Evolutionary conservation across 2,888 invertebrate species (phyloP).

Genomic region (Coenonympha glycerion): DNA sequence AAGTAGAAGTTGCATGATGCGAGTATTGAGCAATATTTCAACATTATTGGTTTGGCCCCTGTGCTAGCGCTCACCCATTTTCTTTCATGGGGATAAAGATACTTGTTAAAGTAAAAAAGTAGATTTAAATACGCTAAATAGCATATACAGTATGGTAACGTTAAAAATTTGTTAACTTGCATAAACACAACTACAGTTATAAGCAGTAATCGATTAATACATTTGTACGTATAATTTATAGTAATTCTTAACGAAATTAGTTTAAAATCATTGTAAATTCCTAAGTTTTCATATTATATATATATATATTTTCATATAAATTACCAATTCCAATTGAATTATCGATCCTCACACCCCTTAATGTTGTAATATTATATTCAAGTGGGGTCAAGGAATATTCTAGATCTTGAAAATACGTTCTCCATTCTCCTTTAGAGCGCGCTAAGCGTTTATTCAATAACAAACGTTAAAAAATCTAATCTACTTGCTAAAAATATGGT

Average conservation of each 20-base stretch:
- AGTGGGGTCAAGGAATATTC: slow-evolving; percentile 48
- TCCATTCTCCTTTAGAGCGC: slow-evolving; percentile 26
- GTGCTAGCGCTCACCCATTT: slow-evolving; percentile 47
- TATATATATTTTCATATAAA: slow-evolving; percentile 20
- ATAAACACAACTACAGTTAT: background rate
- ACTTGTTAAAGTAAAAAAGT: slow-evolving; percentile 10
- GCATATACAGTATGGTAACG: slow-evolving; percentile 3
- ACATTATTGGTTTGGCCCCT: slow-evolving; percentile 64
- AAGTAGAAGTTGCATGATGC: slow-evolving; percentile 53
- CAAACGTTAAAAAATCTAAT: background rate
- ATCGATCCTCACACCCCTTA: slow-evolving; percentile 29
- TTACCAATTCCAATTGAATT: slow-evolving; percentile 32
- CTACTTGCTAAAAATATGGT: background rate
- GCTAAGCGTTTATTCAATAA: too few species aligned
- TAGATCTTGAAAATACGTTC: slow-evolving; percentile 42
- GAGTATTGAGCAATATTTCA: slow-evolving; percentile 46
- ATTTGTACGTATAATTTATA: slow-evolving; percentile 12
- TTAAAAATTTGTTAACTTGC: slow-evolving; percentile 1
- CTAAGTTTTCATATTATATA: slow-evolving; percentile 13
- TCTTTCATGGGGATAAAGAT: slow-evolving; percentile 36
- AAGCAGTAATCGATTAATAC: slow-evolving; percentile 7
- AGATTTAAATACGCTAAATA: background rate
- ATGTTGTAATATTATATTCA: slow-evolving; percentile 11
- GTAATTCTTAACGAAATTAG: slow-evolving; percentile 7
- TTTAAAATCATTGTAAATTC: slow-evolving; percentile 17